Evolutionary conservation across 2,113 vertebrate genomes (phyloP), one percentile per base, ranked within the genome.

Genomic region (Odontophorus gujanensis): DNA sequence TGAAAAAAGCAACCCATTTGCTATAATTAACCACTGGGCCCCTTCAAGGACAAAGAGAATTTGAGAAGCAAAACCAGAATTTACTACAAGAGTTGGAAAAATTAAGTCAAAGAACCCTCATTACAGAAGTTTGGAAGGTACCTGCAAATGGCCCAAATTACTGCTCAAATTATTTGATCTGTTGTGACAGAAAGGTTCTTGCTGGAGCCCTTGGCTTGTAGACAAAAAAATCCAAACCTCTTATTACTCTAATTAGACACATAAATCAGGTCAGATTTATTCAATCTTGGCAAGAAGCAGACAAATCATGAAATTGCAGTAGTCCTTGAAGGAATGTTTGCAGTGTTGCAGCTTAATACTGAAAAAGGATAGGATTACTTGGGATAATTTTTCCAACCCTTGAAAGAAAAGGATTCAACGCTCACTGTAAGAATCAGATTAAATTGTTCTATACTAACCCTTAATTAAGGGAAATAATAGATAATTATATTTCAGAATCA

Each of bases 251-350:
- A 89, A 94, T 95, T 93, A 92, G 55, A 81, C 83, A 86, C 7
- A 36, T 92, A 92, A 90, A 95, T 92, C 81, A 67, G 81, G 51
- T 90, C 51, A 95, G 53, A 92, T 95, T 84, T 92, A 84, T 92
- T 81, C 47, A 71, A 0, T 89, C 85, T 92, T 90, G 86, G 83
- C 86, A 93, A 86, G 86, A 71, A 22, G 47, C 32, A 75, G 47
- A 55, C 57, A 81, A 63, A 21, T 92, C 68, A 78, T 89, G 93
- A 93, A 75, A 36, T 40, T 82, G 72, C 77, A 85, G 77, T 45
- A 74, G 73, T 84, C 45, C 65, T 77, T 93, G 92, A 88, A 84
- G 50, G 38, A 88, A 78, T 87, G 48, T 25, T 92, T 82, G 26
- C 66, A 82, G 30, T 2, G 2, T 63, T 86, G 51, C 76, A 86